Evolutionary conservation across 1,140 invertebrate species (phyloP).

Genomic region (Zophobas morio): DNA sequence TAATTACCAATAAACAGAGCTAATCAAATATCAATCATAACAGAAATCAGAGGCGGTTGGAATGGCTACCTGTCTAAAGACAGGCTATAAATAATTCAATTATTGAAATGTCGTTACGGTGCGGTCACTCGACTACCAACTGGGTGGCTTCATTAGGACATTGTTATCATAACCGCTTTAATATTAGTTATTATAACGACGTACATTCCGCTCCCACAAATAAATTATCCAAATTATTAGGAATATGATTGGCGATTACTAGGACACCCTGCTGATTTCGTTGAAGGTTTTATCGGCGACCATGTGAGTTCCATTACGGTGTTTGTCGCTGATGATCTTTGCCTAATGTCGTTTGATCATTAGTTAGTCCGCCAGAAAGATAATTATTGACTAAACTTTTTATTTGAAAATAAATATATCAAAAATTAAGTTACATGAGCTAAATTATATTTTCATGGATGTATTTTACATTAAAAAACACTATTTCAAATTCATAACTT

Average conservation of each 20-base stretch:
- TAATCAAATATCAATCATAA: constrained; percentile 58
- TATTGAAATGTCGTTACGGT: constrained; percentile 58
- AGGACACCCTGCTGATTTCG: constrained; percentile 36
- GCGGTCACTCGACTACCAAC: constrained; percentile 48
- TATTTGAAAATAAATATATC: constrained; percentile 20
- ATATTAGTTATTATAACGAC: constrained; percentile 45
- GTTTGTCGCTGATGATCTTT: constrained; percentile 38
- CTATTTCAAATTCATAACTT: neutral
- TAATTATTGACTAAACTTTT: constrained; percentile 24
- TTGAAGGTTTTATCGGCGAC: constrained; percentile 41
- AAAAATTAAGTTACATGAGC: neutral
- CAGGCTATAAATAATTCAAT: constrained; percentile 60
- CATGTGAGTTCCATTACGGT: constrained; percentile 42
- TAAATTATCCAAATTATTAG: constrained; percentile 54
- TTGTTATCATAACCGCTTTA: constrained; percentile 51
- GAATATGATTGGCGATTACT: constrained; percentile 43
- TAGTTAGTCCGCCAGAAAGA: neutral
- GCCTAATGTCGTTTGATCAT: constrained; percentile 22
- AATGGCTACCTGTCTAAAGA: constrained; percentile 53
- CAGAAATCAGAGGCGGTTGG: constrained; percentile 45
- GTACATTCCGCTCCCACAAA: constrained; percentile 47
- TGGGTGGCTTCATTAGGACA: constrained; percentile 59
- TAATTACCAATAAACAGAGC: constrained; percentile 49
- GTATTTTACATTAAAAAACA: neutral
- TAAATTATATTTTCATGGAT: neutral